Conservation (phyloP, 2,888 invertebrate species). For the Xestia rhomboidea region DNA sequence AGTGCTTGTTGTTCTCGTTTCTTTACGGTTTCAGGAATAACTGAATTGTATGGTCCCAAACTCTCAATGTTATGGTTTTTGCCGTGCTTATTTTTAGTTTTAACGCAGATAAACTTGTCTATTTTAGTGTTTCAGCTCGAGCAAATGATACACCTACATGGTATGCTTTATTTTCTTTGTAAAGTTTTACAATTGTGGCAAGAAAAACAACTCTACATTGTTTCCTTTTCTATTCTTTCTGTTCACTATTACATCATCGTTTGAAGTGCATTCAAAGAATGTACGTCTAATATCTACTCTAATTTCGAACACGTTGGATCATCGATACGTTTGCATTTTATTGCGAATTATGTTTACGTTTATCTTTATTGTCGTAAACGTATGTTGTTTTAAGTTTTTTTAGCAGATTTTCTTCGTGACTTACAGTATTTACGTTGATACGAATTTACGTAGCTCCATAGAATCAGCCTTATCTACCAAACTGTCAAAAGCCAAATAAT, state of each 20-base stretch:
- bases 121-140: neutral
- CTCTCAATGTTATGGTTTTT: neutral
- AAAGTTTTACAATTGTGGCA: constrained; percentile 2
- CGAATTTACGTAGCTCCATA: neutral
- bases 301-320: constrained; percentile 29
- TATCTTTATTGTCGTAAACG: constrained; percentile 22
- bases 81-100: neutral
- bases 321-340: constrained; percentile 36
- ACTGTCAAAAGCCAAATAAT: neutral
- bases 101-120: neutral
- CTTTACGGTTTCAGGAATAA: constrained; percentile 8
- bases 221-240: neutral
- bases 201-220: neutral
- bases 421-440: neutral
- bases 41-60: neutral
- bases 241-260: constrained; percentile 15
- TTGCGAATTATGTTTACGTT: constrained; percentile 38
- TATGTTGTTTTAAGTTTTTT: constrained; percentile 12
- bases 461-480: neutral
- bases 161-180: neutral
- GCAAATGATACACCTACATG: neutral
- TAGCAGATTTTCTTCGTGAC: neutral
- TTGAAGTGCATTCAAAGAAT: constrained; percentile 10
- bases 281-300: constrained; percentile 21
- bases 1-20: constrained; percentile 16